Evolutionary conservation across 2,113 vertebrate species (phyloP).

Genomic region (Apaloderma vittatum): DNA sequence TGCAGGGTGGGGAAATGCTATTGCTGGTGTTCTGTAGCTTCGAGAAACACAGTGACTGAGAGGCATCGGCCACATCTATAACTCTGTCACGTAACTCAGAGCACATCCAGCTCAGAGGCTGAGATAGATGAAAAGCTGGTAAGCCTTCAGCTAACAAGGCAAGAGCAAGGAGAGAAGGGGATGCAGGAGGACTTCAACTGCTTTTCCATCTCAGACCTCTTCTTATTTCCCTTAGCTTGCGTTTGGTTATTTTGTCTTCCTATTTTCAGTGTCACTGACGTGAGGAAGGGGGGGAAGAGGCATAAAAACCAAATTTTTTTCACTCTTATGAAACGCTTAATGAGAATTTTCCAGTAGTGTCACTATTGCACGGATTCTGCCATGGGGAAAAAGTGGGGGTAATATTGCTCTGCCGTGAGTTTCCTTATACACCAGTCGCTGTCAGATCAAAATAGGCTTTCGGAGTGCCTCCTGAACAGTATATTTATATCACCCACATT

Average conservation of each 20-base stretch:
- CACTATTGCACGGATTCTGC: neutral
- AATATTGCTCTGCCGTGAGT: neutral
- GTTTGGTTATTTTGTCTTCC: neutral
- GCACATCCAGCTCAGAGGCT: neutral
- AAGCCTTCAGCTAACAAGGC: neutral
- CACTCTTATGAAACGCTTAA: rapidly evolving
- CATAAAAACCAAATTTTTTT: neutral
- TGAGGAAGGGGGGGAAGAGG: neutral
- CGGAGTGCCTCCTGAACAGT: neutral
- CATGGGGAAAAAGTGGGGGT: neutral
- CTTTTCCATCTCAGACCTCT: neutral
- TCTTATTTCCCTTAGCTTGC: neutral
- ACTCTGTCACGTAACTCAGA: neutral
- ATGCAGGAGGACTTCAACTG: neutral
- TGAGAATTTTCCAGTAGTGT: neutral
- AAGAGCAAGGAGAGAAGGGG: neutral
- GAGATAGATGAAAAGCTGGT: neutral
- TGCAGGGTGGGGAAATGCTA: neutral
- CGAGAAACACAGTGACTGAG: neutral
- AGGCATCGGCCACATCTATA: neutral
- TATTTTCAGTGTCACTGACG: neutral
- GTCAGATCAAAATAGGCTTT: neutral
- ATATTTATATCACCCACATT: neutral
- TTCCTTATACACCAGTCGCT: neutral
- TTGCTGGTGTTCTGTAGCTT: neutral